Evolutionary conservation across 2,797 vertebrate genomes (phyloP), one percentile per base, ranked within the genome.

Genomic region (Helicolenus hilgendorfi): DNA sequence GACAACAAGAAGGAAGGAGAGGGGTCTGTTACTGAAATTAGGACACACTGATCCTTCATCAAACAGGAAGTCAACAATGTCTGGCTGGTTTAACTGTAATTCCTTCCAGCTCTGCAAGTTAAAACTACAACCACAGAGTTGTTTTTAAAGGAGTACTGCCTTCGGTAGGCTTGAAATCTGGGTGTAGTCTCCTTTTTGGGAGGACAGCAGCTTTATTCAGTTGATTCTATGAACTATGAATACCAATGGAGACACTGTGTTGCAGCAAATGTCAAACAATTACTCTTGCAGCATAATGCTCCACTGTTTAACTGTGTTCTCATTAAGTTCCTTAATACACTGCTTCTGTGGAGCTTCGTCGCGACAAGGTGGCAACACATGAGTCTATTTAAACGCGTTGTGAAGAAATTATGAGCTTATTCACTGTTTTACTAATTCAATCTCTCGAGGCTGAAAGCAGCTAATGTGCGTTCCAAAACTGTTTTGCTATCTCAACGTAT

Each of bases 11-110:
- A 78, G 33, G 68, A 68, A 27, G 31, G 13, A 56, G 36, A 72
- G 4, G 18, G n/a, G 45, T n/a, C 27, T 69, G 53, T 49, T 78
- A 11, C 59, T 60, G 45, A 88, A 86, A 86, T 63, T 4, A 72
- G 79, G 73, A 81, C 68, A 60, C 26, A 9, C 11, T 31, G 62
- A 79, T 83, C 33, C 31, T 56, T 74, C 24, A 69, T 22, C 55
- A 81, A 56, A 83, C 31, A 49, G 1, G 75, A 2, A 0, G 41
- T 72, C 31, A 77, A 56, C 31, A 7, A 20, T 8, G 36, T 53
- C 24, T 72, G 63, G 22, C 14, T 62, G 13, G n/a, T 71, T 14
- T 9, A 26, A 72, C 18, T 67, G 6, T 18, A 14, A 62, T 14
- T 59, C 65, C 56, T 35, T 68, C 2, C 22, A 83, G 65, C 24